Evolutionary conservation across 2,888 invertebrate species (phyloP).

Genomic region (Craniophora ligustri): DNA sequence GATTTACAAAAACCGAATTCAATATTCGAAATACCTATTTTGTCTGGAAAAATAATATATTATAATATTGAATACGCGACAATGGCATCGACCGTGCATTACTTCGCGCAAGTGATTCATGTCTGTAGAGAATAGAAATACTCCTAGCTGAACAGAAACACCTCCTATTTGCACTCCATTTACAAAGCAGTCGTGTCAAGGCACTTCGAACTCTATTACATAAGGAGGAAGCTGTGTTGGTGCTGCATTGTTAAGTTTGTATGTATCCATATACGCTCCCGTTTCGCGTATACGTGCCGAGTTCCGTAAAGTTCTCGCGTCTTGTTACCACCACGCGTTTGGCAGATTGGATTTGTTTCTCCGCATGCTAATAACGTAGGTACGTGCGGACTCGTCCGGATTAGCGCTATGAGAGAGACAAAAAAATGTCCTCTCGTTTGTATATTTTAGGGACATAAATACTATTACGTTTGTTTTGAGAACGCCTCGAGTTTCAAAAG

Average conservation of each 20-base stretch:
- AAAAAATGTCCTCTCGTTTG: conserved; percentile 57
- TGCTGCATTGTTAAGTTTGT: conserved; percentile 44
- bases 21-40: conserved; percentile 2
- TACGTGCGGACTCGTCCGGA: conserved; percentile 71
- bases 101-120: conserved; percentile 70
- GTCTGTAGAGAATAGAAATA: conserved; percentile 73
- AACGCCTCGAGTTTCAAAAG: conserved; percentile 33
- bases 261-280: conserved; percentile 65
- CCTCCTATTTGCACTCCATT: conserved; percentile 56
- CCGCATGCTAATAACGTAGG: conserved; percentile 78
- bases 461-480: conserved; percentile 46
- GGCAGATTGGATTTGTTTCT: conserved; percentile 84
- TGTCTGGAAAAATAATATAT: conserved; percentile 27
- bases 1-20: background rate
- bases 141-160: conserved; percentile 63
- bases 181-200: conserved; percentile 17
- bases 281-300: conserved; percentile 74
- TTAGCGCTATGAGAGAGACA: conserved; percentile 60
- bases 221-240: conserved; percentile 44
- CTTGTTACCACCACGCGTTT: conserved; percentile 79
- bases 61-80: conserved; percentile 58
- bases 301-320: conserved; percentile 77
- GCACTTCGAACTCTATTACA: conserved; percentile 50
- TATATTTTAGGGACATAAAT: conserved; percentile 52
- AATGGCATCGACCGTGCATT: conserved; percentile 60